Evolutionary conservation across 1,140 invertebrate genomes (phyloP), one percentile per base, ranked within the genome.

Genomic region (Apis cerana): DNA sequence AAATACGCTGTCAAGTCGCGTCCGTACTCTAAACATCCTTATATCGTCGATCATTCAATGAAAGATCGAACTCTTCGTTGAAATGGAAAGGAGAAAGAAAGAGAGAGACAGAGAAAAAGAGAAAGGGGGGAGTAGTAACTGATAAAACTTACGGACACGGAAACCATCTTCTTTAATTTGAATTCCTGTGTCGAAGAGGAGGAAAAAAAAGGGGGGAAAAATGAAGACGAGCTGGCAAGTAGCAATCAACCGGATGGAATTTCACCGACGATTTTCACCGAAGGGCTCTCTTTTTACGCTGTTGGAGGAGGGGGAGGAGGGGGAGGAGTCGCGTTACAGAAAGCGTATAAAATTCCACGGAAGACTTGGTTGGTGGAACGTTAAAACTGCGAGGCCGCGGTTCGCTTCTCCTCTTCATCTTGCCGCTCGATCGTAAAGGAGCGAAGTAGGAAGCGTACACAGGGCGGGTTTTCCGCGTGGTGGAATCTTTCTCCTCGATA

Each of bases 401-500:
- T 62, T 78, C 75, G 43, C 67, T 84, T 79, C 68, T 80, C 64
- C 50, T 11, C 58, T 50, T 70, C 8, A 0, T 80, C 61, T 61
- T 70, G 54, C 54, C 56, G 91, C 12, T 1, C 77, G 85, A 84
- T 90, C 91, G 90, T 92, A 91, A 91, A 91, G 74, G 72, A 74
- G 54, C 82, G 80, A 85, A 89, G 87, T 83, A 86, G 64, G 64
- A 77, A 86, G 84, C 87, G 90, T 68, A 85, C 85, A 72, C 82
- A 85, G 81, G 75, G 58, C 7, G 43, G 87, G 85, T 89, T 91
- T 33, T 88, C 80, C 83, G 83, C n/a, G 58, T 43, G 19, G 52
- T 84, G 84, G 67, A 88, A 91, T 87, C 85, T 82, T 85, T 74
- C 65, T 50, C 83, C 76, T 90, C 89, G 92, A 93, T 92, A 93